These are phyloP conservation scores for Phrynocephalus forsythii DNA, from an alignment of 2,797 vertebrate genomes.

Conservation along the genomic window DNA sequence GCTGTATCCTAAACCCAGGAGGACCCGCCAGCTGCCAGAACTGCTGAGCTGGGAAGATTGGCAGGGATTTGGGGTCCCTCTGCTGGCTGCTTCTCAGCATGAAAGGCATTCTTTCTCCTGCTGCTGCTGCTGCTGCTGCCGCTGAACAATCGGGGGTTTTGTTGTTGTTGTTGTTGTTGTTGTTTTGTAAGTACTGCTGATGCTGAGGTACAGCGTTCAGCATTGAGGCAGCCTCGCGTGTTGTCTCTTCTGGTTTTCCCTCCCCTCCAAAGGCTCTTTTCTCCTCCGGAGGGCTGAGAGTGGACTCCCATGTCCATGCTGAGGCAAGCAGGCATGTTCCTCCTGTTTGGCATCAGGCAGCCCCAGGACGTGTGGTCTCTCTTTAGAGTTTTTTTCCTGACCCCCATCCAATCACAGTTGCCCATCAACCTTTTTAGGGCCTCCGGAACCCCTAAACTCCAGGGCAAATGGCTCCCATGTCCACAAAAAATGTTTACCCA, in stretches of 20 bases:
- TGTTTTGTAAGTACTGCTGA: no score
- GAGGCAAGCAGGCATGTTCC: no score
- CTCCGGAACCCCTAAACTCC: no score
- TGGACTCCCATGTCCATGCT: neutral
- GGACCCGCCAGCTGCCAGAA: constrained; percentile 41
- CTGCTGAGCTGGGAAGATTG: neutral
- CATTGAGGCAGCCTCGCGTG: neutral
- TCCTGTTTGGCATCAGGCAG: neutral
- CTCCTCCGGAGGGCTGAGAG: no score
- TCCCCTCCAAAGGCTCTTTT: no score
- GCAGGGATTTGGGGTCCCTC: neutral
- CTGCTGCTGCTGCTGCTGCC: neutral
- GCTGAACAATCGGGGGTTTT: neutral
- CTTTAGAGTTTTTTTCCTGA: neutral
- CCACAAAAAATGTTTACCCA: no score
- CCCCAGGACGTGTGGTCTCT: neutral
- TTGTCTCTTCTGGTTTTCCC: neutral
- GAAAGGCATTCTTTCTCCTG: neutral
- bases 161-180: neutral
- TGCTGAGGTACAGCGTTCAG: no score
- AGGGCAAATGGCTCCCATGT: no score
- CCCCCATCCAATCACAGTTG: no score
- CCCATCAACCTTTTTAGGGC: no score
- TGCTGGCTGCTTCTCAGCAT: neutral
- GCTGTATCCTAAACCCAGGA: constrained; percentile 29